Base-by-base conservation (phyloP, 2,888 invertebrate species). In the Volucella bombylans region DNA sequence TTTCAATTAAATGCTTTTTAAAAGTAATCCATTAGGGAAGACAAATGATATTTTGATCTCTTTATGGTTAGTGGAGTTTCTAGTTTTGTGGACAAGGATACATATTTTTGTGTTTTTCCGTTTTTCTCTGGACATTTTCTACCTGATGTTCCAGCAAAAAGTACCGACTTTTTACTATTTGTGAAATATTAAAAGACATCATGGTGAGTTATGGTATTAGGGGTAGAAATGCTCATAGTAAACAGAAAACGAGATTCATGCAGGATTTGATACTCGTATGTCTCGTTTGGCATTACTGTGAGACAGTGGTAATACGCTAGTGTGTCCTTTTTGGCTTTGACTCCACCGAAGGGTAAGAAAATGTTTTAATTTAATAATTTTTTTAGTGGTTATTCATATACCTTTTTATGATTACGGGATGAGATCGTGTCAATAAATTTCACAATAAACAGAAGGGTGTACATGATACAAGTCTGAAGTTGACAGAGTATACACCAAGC, bases 21-120 rank as follows among this genome's bases (percentile, higher is more conserved):
- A 87, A 87, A 86, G 86, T 87, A 87, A 87, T 87, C 87, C 87
- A 87, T 87, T 87, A 87, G 86, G 79, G 81, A 86, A 83, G 86
- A 87, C 81, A 87, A 87, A 81, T 86, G 86, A 87, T 79, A 87
- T 87, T 87, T 87, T 87, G 87, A 87, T 87, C 86, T 86, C 69
- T 86, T 83, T 83, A 87, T 82, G 87, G 87, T 79, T 82, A 81
- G 81, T 83, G 83, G 86, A 86, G 76, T 81, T 87, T 77, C 80
- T 74, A 81, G 80, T 74, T 74, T 73, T 73, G 47, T 52, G 61
- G 67, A 80, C 80, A 74, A 62, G 80, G 62, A 73, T 81, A 73
- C 57, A 55, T 69, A 55, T 45, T 31, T 64, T 50, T 52, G 52
- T 72, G 61, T 43, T 14, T 59, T 41, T 54, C 39, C 15, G 10